Conservation (phyloP, 2,797 vertebrate species). For the Falco cherrug region DNA sequence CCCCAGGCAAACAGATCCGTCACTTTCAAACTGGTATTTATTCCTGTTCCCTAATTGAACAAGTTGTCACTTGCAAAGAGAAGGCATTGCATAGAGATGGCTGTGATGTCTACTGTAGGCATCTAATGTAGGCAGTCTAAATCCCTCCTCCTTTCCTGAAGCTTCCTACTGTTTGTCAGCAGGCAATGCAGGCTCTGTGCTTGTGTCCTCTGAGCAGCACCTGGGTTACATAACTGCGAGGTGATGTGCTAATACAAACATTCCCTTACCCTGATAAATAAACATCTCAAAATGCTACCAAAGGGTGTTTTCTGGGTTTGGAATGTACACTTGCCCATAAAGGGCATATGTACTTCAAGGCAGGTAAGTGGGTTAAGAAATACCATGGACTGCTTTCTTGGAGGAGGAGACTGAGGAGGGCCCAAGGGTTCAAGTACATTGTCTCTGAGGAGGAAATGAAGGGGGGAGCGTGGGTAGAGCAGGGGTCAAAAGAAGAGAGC, state of each 20-base stretch:
- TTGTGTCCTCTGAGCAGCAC: background rate
- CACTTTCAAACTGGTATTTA: slow-evolving; percentile 97
- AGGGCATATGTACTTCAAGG: background rate
- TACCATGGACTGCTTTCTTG: background rate
- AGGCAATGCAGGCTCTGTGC: background rate
- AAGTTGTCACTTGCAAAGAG: slow-evolving; percentile 3
- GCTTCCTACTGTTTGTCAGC: background rate
- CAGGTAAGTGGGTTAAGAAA: background rate
- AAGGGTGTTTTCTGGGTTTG: background rate
- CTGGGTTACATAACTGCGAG: background rate
- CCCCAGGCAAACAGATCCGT: slow-evolving; percentile 94
- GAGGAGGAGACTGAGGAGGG: background rate
- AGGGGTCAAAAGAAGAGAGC: background rate
- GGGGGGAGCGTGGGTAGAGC: background rate
- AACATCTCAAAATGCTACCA: background rate
- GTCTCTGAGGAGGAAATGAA: background rate
- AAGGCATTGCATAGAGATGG: background rate
- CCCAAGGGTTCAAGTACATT: background rate
- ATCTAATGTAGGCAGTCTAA: background rate
- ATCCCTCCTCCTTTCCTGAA: background rate
- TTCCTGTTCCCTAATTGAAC: slow-evolving; percentile 22
- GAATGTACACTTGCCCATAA: background rate
- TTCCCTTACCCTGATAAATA: background rate
- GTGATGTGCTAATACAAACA: background rate
- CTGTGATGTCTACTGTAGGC: background rate